Percentiles rank a stretch among this genome's conserved stretches.
Evolutionary conservation across 2,797 vertebrate genomes (phyloP).

Genomic region (Propithecus deckenii): DNA sequence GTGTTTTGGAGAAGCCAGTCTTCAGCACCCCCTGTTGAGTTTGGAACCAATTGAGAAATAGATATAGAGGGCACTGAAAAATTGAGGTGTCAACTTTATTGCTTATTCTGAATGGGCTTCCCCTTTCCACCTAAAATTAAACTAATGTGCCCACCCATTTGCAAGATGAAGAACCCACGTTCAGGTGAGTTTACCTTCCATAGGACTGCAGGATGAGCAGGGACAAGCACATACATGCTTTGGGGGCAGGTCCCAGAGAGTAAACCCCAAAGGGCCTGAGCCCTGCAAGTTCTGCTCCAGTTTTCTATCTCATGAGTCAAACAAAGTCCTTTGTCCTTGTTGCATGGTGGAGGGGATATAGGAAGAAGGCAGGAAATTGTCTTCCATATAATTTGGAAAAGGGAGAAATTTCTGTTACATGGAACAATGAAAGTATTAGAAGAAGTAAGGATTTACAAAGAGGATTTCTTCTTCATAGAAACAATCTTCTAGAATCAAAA

Average conservation of each 20-base stretch:
- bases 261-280: not conserved
- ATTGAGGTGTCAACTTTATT: not conserved
- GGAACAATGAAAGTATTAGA: not conserved
- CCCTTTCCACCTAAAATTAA: not conserved
- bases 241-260: not conserved
- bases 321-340: not conserved
- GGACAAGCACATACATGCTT: not conserved
- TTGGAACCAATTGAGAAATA: not conserved
- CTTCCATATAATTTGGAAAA: not conserved
- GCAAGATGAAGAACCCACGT: not conserved
- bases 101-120: not conserved
- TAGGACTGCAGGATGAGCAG: not conserved
- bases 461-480: not conserved
- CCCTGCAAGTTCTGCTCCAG: not conserved
- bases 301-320: not conserved
- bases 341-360: not conserved
- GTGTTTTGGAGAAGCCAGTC: not conserved
- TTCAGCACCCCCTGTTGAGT: not conserved
- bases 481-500: not conserved
- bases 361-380: not conserved
- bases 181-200: not conserved
- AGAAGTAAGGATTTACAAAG: not conserved
- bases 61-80: not conserved
- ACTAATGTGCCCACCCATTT: not conserved
- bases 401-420: not conserved